phyloP scores from a whole-genome alignment of 2,888 invertebrate species.

The Colletes collaris region DNA sequence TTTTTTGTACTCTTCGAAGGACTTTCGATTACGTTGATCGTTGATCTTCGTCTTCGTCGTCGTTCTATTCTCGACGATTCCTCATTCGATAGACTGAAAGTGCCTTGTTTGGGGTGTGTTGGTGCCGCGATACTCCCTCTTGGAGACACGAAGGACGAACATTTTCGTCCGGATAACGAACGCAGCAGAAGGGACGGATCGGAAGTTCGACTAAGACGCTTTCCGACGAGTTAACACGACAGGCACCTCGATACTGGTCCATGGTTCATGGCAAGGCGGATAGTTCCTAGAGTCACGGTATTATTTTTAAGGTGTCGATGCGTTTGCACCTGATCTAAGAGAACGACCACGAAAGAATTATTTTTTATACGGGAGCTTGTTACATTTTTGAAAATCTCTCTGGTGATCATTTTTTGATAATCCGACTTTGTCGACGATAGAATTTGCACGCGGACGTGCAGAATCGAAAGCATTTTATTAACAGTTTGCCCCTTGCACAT shows the following conservation, averaged over 20 bases:
- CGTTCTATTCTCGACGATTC: slow-evolving; percentile 45
- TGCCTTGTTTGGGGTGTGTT: slow-evolving; percentile 72
- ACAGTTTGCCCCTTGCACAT: slow-evolving; percentile 24
- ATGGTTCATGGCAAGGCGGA: slow-evolving; percentile 74
- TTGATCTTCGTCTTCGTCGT: slow-evolving; percentile 25
- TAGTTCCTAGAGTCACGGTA: slow-evolving; percentile 82
- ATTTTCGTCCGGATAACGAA: not conserved
- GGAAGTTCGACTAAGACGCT: not conserved
- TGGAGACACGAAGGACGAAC: not conserved
- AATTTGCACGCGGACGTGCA: slow-evolving; percentile 27
- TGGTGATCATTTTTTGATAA: slow-evolving; percentile 32
- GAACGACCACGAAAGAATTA: slow-evolving; percentile 59
- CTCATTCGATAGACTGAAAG: slow-evolving; percentile 77
- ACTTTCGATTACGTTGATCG: slow-evolving; percentile 22
- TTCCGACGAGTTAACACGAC: slow-evolving; percentile 1
- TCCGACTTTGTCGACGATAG: slow-evolving; percentile 32
- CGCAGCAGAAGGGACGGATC: slow-evolving; percentile 6
- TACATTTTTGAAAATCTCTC: slow-evolving; percentile 32
- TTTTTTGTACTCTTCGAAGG: slow-evolving; percentile 1
- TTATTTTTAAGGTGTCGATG: slow-evolving; percentile 80
- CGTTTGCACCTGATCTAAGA: slow-evolving; percentile 72
- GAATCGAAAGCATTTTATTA: slow-evolving; percentile 24
- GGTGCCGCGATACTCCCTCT: slow-evolving; percentile 46
- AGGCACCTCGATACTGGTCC: slow-evolving; percentile 61
- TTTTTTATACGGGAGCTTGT: slow-evolving; percentile 61